phyloP scores from a whole-genome alignment of 2,113 vertebrate species.

The Pelmatolapia mariae region DNA sequence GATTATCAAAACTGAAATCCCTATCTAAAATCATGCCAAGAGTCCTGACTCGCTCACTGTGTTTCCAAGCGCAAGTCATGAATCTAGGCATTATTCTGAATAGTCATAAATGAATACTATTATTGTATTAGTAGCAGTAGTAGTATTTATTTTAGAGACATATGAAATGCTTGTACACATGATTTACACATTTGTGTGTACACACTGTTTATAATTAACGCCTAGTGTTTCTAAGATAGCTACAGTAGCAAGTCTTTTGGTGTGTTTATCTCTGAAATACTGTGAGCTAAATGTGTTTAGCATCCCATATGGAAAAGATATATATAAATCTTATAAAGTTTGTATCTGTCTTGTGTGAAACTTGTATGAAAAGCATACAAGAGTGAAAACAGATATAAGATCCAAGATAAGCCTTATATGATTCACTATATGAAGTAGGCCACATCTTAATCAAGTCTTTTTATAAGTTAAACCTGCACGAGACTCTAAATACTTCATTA shows the following conservation, averaged over 20 bases:
- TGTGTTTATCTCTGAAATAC: not conserved
- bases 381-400: too few species aligned
- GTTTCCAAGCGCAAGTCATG: not conserved
- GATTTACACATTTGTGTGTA: not conserved
- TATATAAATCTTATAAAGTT: too few species aligned
- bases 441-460: not conserved
- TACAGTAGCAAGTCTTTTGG: not conserved
- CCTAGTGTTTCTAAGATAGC: not conserved
- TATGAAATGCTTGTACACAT: not conserved
- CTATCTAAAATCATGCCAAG: not conserved
- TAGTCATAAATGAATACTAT: not conserved
- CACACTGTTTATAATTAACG: not conserved
- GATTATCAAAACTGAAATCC: not conserved
- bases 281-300: not conserved
- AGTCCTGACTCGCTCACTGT: not conserved
- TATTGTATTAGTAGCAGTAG: not conserved
- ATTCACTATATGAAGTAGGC: too few species aligned
- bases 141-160: not conserved
- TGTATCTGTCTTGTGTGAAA: too few species aligned
- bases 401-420: too few species aligned
- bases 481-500: not conserved
- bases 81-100: not conserved
- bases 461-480: not conserved
- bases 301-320: not conserved
- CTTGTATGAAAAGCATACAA: too few species aligned